Percentiles rank a stretch among this genome's conserved stretches.
phyloP scores from a whole-genome alignment of 2,888 invertebrate genomes.

The Nomada fabriciana region DNA sequence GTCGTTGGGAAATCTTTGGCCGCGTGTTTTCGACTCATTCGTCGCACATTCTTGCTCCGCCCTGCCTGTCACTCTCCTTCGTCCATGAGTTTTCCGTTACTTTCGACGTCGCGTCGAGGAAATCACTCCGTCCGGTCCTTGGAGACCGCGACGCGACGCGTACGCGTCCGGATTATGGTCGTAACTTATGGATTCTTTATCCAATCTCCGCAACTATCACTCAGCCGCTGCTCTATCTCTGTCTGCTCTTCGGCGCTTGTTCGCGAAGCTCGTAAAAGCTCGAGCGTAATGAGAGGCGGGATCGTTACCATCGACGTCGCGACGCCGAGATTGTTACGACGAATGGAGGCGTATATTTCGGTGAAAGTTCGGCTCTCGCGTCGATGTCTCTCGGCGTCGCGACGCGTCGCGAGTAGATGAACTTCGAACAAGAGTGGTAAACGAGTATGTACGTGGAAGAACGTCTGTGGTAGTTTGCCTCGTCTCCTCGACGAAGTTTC shows the following conservation, averaged over 20 bases:
- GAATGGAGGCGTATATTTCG: constrained; percentile 30
- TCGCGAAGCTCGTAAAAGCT: constrained; percentile 59
- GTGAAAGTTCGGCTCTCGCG: constrained; percentile 34
- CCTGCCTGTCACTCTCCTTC: neutral
- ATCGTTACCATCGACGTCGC: constrained; percentile 46
- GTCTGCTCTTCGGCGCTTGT: neutral
- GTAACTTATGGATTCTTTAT: constrained; percentile 76
- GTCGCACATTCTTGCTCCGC: constrained; percentile 12
- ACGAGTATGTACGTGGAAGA: no score
- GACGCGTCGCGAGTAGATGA: constrained; percentile 36
- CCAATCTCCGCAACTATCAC: constrained; percentile 69
- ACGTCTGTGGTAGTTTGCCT: no score
- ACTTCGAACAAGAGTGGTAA: constrained; percentile 17
- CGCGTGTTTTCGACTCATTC: constrained; percentile 41
- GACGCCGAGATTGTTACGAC: constrained; percentile 45
- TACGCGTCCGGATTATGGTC: constrained; percentile 71
- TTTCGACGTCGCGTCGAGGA: constrained; percentile 51
- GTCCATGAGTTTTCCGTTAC: neutral
- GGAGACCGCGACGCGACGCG: constrained; percentile 61
- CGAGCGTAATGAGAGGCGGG: constrained; percentile 58
- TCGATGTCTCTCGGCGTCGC: constrained; percentile 2
- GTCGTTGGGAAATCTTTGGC: constrained; percentile 36
- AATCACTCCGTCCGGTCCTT: constrained; percentile 65
- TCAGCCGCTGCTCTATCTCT: constrained; percentile 21
- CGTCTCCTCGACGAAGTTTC: neutral